phyloP scores from a whole-genome alignment of 2,797 vertebrate genomes.

The Saxicola maurus region DNA sequence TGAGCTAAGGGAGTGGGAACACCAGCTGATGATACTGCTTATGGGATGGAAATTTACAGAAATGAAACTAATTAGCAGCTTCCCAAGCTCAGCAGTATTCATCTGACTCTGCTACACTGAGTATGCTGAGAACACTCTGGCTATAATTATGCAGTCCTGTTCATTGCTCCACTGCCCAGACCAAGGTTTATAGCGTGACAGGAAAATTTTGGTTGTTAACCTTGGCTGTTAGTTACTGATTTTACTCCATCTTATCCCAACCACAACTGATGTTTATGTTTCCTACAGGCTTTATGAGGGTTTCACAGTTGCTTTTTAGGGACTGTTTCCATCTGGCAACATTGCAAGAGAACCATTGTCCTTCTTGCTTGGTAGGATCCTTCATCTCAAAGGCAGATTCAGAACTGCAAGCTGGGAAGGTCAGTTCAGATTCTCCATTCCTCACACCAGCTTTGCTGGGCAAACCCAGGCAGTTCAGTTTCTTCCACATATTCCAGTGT shows the following conservation, averaged over 20 bases:
- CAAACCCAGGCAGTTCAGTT: not conserved
- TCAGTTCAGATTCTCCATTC: not conserved
- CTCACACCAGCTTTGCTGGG: not conserved
- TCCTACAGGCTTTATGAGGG: not conserved
- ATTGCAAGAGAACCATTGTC: not conserved
- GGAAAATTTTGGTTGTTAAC: not conserved
- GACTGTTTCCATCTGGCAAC: not conserved
- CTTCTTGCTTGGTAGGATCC: not conserved
- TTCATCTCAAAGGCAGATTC: not conserved
- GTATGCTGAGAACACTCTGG: not conserved
- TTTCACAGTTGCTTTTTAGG: not conserved
- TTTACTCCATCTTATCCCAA: not conserved
- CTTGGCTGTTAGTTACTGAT: not conserved
- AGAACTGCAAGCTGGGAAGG: not conserved
- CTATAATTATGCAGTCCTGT: not conserved
- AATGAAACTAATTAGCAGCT: not conserved
- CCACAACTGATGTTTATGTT: not conserved
- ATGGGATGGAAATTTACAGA: slow-evolving; percentile 5
- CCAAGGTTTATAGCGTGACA: not conserved
- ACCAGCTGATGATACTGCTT: not conserved
- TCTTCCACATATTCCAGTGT: not conserved
- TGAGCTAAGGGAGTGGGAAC: not conserved
- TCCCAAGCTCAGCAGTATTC: slow-evolving; percentile 5
- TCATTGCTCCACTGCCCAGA: not conserved
- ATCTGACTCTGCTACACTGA: not conserved